phyloP scores from a whole-genome alignment of 2,113 vertebrate genomes.

The Loxodonta africana region DNA sequence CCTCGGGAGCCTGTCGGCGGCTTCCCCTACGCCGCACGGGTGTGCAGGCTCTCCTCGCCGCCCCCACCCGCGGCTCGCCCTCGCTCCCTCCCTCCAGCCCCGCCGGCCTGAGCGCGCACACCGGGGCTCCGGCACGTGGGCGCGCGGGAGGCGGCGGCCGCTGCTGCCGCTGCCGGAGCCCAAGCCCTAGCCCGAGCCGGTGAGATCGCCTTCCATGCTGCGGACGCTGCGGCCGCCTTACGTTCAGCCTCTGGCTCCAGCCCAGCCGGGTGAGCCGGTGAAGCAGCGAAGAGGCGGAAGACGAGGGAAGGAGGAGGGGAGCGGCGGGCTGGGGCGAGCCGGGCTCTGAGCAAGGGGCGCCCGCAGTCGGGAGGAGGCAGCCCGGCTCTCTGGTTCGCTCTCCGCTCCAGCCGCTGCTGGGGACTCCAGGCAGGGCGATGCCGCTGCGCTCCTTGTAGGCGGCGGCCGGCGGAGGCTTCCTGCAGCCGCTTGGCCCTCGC shows the following conservation, averaged over 20 bases:
- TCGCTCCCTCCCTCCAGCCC: slow-evolving; percentile 54
- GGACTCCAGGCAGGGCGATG: slow-evolving; percentile 49
- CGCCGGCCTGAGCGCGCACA: slow-evolving; percentile 73
- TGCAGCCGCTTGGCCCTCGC: slow-evolving; percentile 13
- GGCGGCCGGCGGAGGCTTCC: slow-evolving; percentile 57
- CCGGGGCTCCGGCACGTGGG: slow-evolving; percentile 85
- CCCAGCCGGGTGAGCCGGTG: slow-evolving; percentile 34
- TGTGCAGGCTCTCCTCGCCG: slow-evolving; percentile 37
- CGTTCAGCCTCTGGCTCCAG: slow-evolving; percentile 61
- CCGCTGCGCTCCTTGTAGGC: slow-evolving; percentile 63
- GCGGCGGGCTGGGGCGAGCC: slow-evolving; percentile 9
- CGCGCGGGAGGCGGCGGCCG: slow-evolving; percentile 83
- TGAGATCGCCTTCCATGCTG: slow-evolving; percentile 69
- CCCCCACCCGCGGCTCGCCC: slow-evolving; percentile 60
- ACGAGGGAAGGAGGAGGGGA: background rate
- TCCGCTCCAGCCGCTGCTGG: background rate
- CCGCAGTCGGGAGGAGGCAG: slow-evolving; percentile 24
- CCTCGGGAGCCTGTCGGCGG: slow-evolving; percentile 33
- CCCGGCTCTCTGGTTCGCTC: background rate
- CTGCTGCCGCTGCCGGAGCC: slow-evolving; percentile 74
- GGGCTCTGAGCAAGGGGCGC: slow-evolving; percentile 57
- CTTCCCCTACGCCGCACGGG: background rate
- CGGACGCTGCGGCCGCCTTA: slow-evolving; percentile 50
- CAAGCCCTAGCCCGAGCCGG: slow-evolving; percentile 14
- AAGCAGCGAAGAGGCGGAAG: slow-evolving; percentile 44